Conservation (phyloP, 1,140 invertebrate genomes). For the Leptinotarsa texana region DNA sequence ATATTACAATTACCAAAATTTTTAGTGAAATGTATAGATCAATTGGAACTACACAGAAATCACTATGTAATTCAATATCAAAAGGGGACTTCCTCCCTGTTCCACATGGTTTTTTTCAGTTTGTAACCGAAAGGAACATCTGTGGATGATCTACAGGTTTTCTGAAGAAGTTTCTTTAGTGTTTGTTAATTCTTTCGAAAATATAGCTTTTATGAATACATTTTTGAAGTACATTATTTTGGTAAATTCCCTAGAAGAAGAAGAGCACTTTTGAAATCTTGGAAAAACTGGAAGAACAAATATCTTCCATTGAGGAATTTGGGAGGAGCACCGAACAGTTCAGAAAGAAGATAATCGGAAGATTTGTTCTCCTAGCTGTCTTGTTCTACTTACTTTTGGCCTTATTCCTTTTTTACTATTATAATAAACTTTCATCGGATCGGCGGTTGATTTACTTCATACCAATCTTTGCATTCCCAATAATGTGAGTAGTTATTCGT, state of each 20-base stretch:
- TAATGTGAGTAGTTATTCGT: slow-evolving; percentile 68
- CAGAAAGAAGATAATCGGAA: slow-evolving; percentile 78
- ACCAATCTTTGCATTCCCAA: slow-evolving; percentile 74
- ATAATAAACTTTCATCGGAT: slow-evolving; percentile 69
- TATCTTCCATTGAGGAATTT: slow-evolving; percentile 79
- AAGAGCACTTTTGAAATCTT: slow-evolving; percentile 77
- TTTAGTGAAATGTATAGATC: too few relatives aligned
- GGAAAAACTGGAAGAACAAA: slow-evolving; percentile 79
- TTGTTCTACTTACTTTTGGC: slow-evolving; percentile 77
- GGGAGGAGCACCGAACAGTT: slow-evolving; percentile 75
- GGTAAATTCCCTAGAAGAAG: slow-evolving; percentile 70
- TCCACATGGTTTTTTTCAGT: too few relatives aligned
- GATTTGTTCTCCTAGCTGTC: slow-evolving; percentile 78
- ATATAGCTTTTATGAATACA: slow-evolving; percentile 36
- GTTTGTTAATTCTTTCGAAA: slow-evolving; percentile 35
- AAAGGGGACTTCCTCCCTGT: too few relatives aligned
- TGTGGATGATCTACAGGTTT: neutral
- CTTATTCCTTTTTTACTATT: slow-evolving; percentile 78
- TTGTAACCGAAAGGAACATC: too few relatives aligned
- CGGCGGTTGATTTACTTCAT: slow-evolving; percentile 73
- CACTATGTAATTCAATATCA: too few relatives aligned
- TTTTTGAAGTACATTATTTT: neutral
- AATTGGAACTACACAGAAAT: too few relatives aligned
- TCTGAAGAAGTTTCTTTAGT: neutral
- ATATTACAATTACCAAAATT: too few relatives aligned